A percentile compares a stretch with the other conserved stretches of the same genome.
phyloP scores from a whole-genome alignment of 2,888 invertebrate genomes.

The Rhodophaea formosa region DNA sequence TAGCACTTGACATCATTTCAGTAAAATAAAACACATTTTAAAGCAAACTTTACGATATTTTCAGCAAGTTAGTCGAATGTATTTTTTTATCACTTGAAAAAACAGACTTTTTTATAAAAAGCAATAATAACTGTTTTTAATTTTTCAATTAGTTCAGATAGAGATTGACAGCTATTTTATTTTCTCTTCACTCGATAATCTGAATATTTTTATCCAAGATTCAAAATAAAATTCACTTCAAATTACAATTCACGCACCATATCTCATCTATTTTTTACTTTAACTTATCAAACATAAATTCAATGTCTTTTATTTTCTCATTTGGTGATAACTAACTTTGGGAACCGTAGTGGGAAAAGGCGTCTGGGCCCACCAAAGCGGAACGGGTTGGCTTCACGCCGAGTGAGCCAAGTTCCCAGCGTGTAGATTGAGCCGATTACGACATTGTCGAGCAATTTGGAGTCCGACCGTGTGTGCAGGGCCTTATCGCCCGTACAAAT shows the following conservation, averaged over 20 bases:
- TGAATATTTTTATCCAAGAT: too few species aligned
- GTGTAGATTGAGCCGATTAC: slow-evolving; percentile 68
- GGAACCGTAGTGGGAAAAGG: slow-evolving; percentile 61
- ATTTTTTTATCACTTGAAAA: neutral
- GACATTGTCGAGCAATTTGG: slow-evolving; percentile 60
- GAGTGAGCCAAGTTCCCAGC: slow-evolving; percentile 58
- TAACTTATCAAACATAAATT: neutral
- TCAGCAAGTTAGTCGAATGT: neutral
- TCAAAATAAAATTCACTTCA: too few species aligned
- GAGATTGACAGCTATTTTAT: too few species aligned
- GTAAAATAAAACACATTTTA: neutral
- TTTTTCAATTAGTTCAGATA: too few species aligned
- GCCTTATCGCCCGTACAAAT: slow-evolving; percentile 44
- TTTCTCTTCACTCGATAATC: too few species aligned
- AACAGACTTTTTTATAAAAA: too few species aligned
- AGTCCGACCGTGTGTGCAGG: slow-evolving; percentile 42
- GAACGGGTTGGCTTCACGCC: slow-evolving; percentile 71
- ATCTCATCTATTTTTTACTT: too few species aligned
- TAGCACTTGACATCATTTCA: neutral
- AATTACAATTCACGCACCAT: too few species aligned
- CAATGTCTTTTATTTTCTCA: neutral
- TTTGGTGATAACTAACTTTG: neutral
- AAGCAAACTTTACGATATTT: neutral
- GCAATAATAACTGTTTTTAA: too few species aligned
- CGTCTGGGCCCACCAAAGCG: slow-evolving; percentile 60